A percentile compares a stretch with the other conserved stretches of the same genome.
phyloP scores from a whole-genome alignment of 2,888 invertebrate genomes.

The Cremastinae sp. region DNA sequence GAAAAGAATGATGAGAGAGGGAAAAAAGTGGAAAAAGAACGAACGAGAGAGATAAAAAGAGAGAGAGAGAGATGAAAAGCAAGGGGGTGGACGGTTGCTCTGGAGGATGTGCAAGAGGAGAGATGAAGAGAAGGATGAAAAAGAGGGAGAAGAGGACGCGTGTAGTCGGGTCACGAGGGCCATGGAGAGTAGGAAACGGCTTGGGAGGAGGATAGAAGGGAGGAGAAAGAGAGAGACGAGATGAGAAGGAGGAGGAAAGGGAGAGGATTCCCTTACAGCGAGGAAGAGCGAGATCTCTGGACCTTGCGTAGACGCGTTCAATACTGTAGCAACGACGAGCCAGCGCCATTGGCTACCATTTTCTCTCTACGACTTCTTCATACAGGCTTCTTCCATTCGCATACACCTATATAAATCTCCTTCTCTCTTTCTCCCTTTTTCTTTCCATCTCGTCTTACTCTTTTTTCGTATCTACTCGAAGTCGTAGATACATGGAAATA shows the following conservation, averaged over 20 bases:
- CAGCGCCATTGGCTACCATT: constrained; percentile 80
- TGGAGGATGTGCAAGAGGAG: constrained; percentile 53
- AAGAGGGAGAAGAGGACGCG: constrained; percentile 68
- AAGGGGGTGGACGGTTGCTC: constrained; percentile 67
- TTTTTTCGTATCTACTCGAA: constrained; percentile 38
- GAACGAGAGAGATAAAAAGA: constrained; percentile 46
- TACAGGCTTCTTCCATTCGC: constrained; percentile 37
- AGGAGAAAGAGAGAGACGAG: constrained; percentile 64
- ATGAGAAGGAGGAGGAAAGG: constrained; percentile 47
- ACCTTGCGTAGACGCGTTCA: constrained; percentile 79
- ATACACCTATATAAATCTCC: constrained; percentile 5
- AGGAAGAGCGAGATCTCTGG: constrained; percentile 69
- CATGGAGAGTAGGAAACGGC: constrained; percentile 61
- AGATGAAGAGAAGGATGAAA: constrained; percentile 57
- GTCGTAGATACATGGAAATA: constrained; percentile 11
- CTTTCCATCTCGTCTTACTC: background rate
- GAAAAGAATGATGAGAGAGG: constrained; percentile 38
- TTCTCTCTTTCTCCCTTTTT: too few species aligned
- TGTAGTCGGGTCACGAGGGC: constrained; percentile 73
- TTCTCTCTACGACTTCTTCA: constrained; percentile 61
- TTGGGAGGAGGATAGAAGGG: constrained; percentile 59
- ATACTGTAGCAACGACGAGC: constrained; percentile 76
- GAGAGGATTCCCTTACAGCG: constrained; percentile 30
- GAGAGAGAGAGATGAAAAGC: constrained; percentile 53
- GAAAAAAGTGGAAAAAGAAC: constrained; percentile 34